phyloP scores from a whole-genome alignment of 2,888 invertebrate species.

The Drosophila pseudotalamancana region DNA sequence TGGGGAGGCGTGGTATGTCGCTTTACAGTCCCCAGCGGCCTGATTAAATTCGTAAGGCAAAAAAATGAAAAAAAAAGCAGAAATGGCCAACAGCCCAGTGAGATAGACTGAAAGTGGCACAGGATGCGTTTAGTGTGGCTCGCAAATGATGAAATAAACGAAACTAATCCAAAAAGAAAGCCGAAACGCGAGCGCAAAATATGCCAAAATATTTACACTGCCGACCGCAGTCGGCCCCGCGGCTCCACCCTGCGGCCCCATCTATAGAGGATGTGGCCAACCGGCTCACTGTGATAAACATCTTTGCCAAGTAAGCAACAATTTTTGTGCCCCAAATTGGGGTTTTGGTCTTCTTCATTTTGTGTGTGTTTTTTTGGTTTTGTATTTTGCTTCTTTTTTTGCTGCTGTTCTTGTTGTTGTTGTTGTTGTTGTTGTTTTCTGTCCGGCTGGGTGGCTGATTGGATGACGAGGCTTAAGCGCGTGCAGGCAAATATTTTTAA shows the following conservation, averaged over 20 bases:
- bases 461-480: conserved; percentile 77
- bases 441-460: conserved; percentile 62
- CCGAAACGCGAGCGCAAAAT: conserved; percentile 57
- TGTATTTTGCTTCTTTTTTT: conserved; percentile 8
- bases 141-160: conserved; percentile 78
- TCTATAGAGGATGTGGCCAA: conserved; percentile 26
- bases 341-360: conserved; percentile 55
- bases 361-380: conserved; percentile 1
- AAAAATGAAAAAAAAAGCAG: neutral
- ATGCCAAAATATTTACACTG: conserved; percentile 77
- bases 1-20: conserved; percentile 21
- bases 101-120: conserved; percentile 42
- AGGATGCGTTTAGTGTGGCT: conserved; percentile 73
- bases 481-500: conserved; percentile 78
- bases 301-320: conserved; percentile 83
- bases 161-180: conserved; percentile 78
- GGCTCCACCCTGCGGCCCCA: conserved; percentile 1
- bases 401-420: conserved; percentile 7
- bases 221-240: conserved; percentile 45
- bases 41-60: conserved; percentile 72
- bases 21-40: conserved; percentile 79
- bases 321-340: conserved; percentile 82
- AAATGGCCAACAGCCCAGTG: conserved; percentile 36
- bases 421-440: conserved; percentile 9
- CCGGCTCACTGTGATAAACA: conserved; percentile 75